Evolutionary conservation across 2,113 vertebrate species (phyloP), one percentile per base, ranked within the genome.

Genomic region (Athene cunicularia): DNA sequence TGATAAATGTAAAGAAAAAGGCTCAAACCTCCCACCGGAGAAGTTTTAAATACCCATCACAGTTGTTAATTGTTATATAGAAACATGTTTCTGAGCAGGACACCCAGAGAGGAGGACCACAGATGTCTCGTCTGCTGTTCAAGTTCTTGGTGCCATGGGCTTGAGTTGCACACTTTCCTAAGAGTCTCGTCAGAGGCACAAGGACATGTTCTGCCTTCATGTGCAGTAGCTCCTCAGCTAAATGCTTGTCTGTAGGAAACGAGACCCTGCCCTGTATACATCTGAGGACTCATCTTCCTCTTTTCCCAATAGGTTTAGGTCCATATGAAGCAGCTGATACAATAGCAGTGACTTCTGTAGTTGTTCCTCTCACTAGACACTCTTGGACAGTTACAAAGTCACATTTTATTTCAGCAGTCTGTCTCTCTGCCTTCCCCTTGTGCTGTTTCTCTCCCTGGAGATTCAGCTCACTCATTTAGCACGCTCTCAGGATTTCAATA

Each of bases 401-500:
- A 7, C 71, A 76, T n/a, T 95, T 93, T 80, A 71, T 73, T 77
- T 74, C 72, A 60, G 67, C 45, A 63, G 60, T 15, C 62, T 82
- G 28, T 87, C 32, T 56, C 43, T 62, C 64, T 86, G 83, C 80
- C 58, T 81, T 90, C 66, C 62, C 49, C 70, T 80, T 52, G 35
- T 91, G 91, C 84, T 55, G 41, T 72, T 93, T 50, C 55, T 90
- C 27, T 91, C 91, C 56, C 94, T 47, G 67, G 77, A 73, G 83
- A 80, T 32, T 24, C 32, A 13, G 60, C 76, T 96, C 73, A 3
- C 79, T 91, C 82, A 80, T 91, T 90, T 93, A 92, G 79, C 75
- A 80, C 5, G 12, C 88, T 83, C 91, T 94, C 59, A 75, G 93
- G 81, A 93, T 95, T 94, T 89, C 77, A 93, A 70, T 93, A 76